phyloP scores from a whole-genome alignment of 2,113 vertebrate genomes.

The Pristiophorus japonicus region DNA sequence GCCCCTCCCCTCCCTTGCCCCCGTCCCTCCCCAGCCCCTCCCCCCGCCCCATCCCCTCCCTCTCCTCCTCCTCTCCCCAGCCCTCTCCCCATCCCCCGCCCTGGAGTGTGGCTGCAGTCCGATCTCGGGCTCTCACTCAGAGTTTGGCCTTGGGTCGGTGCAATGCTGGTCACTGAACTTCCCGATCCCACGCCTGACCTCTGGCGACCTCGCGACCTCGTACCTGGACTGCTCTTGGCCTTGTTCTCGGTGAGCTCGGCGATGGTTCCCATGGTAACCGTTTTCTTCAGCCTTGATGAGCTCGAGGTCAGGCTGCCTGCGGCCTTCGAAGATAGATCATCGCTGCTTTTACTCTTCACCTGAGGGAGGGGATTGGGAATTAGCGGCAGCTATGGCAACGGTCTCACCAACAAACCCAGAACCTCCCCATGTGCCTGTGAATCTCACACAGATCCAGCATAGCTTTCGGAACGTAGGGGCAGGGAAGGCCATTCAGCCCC shows the following conservation, averaged over 20 bases:
- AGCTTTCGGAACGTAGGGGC: neutral
- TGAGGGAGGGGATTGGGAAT: slow-evolving; percentile 44
- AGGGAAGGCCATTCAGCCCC: neutral
- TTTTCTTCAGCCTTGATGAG: slow-evolving; percentile 77
- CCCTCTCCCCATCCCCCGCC: no score
- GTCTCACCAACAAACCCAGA: neutral
- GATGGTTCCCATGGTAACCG: slow-evolving; percentile 77
- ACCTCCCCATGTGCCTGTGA: no score
- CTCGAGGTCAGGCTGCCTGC: slow-evolving; percentile 50
- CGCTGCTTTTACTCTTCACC: slow-evolving; percentile 90
- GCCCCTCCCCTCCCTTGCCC: no score
- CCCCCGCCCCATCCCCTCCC: no score
- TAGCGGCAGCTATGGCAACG: neutral
- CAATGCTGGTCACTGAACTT: no score
- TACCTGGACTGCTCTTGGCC: slow-evolving; percentile 68
- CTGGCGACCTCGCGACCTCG: neutral
- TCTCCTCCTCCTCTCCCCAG: no score
- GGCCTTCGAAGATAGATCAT: slow-evolving; percentile 80
- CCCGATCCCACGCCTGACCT: neutral
- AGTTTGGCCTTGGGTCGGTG: no score
- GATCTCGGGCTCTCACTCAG: neutral
- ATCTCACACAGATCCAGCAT: neutral
- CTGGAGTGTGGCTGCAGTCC: no score
- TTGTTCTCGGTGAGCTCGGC: slow-evolving; percentile 76
- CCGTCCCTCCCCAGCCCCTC: no score